Base-by-base conservation (phyloP, 2,113 vertebrate species). In the Oxygymnocypris stewartii region DNA sequence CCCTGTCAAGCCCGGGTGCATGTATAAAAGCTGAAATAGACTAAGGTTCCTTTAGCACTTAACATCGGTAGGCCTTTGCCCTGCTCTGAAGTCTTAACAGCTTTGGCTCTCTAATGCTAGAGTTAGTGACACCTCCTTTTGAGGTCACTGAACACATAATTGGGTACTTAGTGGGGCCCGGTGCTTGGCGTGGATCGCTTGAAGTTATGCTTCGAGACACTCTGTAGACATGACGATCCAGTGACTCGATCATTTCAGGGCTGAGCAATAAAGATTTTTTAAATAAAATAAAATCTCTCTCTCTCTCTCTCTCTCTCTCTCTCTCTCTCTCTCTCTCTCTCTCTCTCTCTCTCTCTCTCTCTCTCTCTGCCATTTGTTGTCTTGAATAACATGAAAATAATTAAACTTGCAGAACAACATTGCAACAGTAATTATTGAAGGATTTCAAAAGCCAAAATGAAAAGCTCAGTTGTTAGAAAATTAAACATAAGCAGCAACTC, bases 141-240 rank as follows among this genome's bases (percentile, higher is more conserved):
- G 88, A 88, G 89, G 87, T 90, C 89, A 88, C 85, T 82, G 87
- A 85, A 87, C 87, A 87, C 87, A 81, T 88, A 88, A 88, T 90
- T 90, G 85, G 75, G 14, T 85, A 81, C 75, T 90, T 88, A 88
- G 85, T 85, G 83, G 57, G 87, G 63, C 79, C 67, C 16, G 6
- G 75, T 75, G 63, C 84, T 88, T 87, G 76, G 75, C 40, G 47
- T 69, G 35, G 75, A 40, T 77, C 74, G 28, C 69, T 88, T 71
- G 28, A 40, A 71, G 28, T 71, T 71, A 71, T 31, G 28, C 67
- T 31, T 71, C 67, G 14, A 71, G 14, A 71, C 28, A 20, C 31
- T 8, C 16, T 35, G 65, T 69, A 31, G 16, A 37, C 13, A 37
- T 35, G 67, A 71, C 13, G 4, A 51, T 78, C n/a, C n/a, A 31